A percentile compares a stretch with the other conserved stretches of the same genome.
These are phyloP conservation scores for Macaca nemestrina DNA, from an alignment of 2,113 vertebrate genomes.

Conservation along the genomic window DNA sequence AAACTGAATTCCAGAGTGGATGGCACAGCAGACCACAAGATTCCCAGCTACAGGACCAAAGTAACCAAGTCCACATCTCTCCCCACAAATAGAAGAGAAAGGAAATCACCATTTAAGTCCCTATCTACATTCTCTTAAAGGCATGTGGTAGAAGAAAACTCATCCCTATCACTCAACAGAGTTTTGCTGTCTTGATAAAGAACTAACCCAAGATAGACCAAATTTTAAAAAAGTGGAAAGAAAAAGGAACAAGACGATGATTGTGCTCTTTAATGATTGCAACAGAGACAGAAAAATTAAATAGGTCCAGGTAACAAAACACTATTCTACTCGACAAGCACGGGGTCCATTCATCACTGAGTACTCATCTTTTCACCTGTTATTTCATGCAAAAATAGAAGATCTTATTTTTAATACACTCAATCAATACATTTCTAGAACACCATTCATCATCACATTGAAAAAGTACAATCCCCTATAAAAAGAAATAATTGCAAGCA, in stretches of 20 bases:
- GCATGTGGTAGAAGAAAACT: neutral
- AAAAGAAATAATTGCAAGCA: slow-evolving; percentile 59
- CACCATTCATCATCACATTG: neutral
- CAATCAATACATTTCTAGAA: slow-evolving; percentile 42
- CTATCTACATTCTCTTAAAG: neutral
- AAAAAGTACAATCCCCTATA: slow-evolving; percentile 23
- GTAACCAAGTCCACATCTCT: neutral
- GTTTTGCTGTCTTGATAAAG: slow-evolving; percentile 2
- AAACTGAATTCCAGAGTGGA: neutral
- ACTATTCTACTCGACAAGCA: neutral
- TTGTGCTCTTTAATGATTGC: slow-evolving; percentile 23
- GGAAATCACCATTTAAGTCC: neutral
- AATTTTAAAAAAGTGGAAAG: neutral
- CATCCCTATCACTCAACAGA: neutral
- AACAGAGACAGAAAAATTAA: slow-evolving; percentile 49
- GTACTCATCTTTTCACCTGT: slow-evolving; percentile 34
- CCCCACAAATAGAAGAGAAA: neutral
- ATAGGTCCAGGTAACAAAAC: slow-evolving; percentile 39
- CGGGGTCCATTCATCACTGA: slow-evolving; percentile 12
- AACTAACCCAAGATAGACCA: neutral
- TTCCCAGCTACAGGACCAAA: neutral
- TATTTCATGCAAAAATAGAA: slow-evolving; percentile 27
- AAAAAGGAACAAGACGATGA: slow-evolving; percentile 13
- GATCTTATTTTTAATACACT: slow-evolving; percentile 54
- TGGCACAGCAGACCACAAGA: neutral